Conservation (phyloP, 2,113 vertebrate genomes). For the Argyrosomus japonicus region DNA sequence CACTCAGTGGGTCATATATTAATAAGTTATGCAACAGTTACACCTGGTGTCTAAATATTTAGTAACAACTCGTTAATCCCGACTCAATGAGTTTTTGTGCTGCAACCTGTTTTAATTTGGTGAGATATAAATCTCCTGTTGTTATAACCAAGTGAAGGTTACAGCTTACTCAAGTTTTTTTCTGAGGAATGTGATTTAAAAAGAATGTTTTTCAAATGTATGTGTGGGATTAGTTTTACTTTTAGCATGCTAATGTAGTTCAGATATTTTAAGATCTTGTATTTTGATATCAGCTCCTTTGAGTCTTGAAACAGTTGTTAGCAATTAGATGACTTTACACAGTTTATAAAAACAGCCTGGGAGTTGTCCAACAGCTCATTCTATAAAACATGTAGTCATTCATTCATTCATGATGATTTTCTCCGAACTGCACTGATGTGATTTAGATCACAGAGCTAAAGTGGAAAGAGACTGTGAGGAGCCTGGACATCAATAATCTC, state of each 20-base stretch:
- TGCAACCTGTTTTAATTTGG: too few relatives aligned
- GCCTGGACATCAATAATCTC: background rate
- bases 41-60: too few relatives aligned
- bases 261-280: background rate
- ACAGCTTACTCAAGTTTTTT: background rate
- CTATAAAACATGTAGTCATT: background rate
- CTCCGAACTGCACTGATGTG: background rate
- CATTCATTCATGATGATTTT: background rate
- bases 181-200: background rate
- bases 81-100: too few relatives aligned
- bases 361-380: background rate
- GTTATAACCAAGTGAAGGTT: too few relatives aligned
- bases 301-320: background rate
- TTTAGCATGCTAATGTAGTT: background rate
- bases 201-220: background rate
- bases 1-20: too few relatives aligned
- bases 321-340: background rate
- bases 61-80: too few relatives aligned
- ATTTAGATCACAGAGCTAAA: background rate
- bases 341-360: background rate
- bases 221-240: background rate
- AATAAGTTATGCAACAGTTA: too few relatives aligned
- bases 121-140: too few relatives aligned
- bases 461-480: background rate
- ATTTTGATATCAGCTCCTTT: background rate